Conservation (phyloP, 2,888 invertebrate genomes). For the Mamestra brassicae region DNA sequence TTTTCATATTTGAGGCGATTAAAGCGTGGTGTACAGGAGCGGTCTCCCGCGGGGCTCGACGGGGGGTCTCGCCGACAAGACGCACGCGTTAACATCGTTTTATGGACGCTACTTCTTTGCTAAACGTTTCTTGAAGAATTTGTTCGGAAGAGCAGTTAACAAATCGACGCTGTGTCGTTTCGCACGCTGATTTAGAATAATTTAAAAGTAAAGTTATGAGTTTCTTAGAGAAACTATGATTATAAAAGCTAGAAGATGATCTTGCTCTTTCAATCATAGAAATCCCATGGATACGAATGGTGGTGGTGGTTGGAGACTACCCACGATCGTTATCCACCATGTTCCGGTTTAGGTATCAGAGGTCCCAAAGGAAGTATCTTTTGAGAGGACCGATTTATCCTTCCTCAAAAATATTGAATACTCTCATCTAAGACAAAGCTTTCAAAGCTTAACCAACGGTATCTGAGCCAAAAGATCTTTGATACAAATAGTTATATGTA, state of each 20-base stretch:
- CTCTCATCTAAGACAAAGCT: neutral
- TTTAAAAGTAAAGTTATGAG: neutral
- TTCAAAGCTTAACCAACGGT: neutral
- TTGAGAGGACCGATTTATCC: neutral
- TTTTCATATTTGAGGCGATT: slow-evolving; percentile 83
- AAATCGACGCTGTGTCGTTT: neutral
- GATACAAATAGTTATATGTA: slow-evolving; percentile 21
- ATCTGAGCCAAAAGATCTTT: slow-evolving; percentile 45
- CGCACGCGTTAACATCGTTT: slow-evolving; percentile 74
- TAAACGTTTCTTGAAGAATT: slow-evolving; percentile 47
- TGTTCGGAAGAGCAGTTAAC: slow-evolving; percentile 23
- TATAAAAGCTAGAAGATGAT: neutral
- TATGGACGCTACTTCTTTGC: slow-evolving; percentile 66
- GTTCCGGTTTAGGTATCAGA: too few relatives aligned
- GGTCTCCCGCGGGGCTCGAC: slow-evolving; percentile 82
- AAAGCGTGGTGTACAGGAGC: slow-evolving; percentile 80
- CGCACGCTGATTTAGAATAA: neutral
- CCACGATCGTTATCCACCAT: neutral
- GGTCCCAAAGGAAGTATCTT: too few relatives aligned
- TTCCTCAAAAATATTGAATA: neutral
- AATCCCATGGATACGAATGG: neutral
- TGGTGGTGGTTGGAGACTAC: neutral
- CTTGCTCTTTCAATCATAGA: neutral
- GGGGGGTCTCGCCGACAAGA: slow-evolving; percentile 76
- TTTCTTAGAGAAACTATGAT: neutral